Evolutionary conservation across 2,113 vertebrate genomes (phyloP).

Genomic region (Pituophis catenifer): DNA sequence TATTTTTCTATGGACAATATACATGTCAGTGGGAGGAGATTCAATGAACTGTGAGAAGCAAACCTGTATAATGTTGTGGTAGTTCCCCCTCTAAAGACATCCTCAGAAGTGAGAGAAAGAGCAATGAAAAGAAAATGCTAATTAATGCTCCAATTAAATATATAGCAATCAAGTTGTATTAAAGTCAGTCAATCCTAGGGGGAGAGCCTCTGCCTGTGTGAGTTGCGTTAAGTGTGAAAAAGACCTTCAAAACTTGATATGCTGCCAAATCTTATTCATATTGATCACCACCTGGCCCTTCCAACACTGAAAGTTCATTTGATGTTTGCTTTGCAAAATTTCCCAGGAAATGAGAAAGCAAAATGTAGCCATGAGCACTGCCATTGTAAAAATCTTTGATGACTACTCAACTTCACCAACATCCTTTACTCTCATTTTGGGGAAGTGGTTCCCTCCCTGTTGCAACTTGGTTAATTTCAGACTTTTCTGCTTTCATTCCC

Average conservation of each 20-base stretch:
- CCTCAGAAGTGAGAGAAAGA: slow-evolving; percentile 8
- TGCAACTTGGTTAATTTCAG: background rate
- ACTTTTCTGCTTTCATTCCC: background rate
- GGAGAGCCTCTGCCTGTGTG: slow-evolving; percentile 20
- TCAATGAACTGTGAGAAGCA: slow-evolving; percentile 10
- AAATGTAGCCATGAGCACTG: background rate
- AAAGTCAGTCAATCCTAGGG: slow-evolving; percentile 28
- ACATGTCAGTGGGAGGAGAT: background rate
- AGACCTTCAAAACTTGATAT: slow-evolving; percentile 29
- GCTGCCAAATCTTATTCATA: slow-evolving; percentile 18
- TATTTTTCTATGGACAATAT: slow-evolving; percentile 28
- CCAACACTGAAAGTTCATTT: background rate
- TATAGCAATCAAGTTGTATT: slow-evolving; percentile 17
- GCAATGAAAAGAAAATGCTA: slow-evolving; percentile 21
- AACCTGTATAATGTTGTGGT: background rate
- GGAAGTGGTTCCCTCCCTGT: background rate
- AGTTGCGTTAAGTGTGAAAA: slow-evolving; percentile 13
- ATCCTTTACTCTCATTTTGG: background rate
- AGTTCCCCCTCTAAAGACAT: slow-evolving; percentile 9
- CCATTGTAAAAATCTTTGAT: background rate
- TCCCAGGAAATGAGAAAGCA: background rate
- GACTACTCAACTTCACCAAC: background rate
- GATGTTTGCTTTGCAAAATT: background rate
- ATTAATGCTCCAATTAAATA: slow-evolving; percentile 32
- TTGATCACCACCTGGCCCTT: background rate